Conservation (phyloP, 1,140 invertebrate species). For the Anoplophora glabripennis region DNA sequence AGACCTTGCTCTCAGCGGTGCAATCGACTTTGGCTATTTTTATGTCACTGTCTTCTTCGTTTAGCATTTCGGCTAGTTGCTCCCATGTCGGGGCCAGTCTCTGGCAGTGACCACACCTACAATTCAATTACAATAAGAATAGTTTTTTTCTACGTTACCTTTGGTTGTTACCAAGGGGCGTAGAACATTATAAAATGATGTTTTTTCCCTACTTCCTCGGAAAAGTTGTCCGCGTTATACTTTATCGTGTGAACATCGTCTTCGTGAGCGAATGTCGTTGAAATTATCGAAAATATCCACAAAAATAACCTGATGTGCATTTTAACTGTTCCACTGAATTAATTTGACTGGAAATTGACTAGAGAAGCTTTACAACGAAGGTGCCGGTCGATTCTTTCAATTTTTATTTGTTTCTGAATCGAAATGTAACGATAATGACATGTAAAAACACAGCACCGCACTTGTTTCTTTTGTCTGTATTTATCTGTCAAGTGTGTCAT, state of each 20-base stretch:
- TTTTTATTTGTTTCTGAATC: too few relatives aligned
- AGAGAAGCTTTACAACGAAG: too few relatives aligned
- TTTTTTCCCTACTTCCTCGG: slow-evolving; percentile 57
- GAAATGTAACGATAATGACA: too few relatives aligned
- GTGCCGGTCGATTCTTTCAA: too few relatives aligned
- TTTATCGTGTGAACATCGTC: slow-evolving; percentile 47
- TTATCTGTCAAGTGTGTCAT: too few relatives aligned
- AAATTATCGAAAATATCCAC: too few relatives aligned
- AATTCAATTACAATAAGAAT: slow-evolving; percentile 11
- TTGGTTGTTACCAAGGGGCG: slow-evolving; percentile 65
- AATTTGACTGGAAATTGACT: too few relatives aligned
- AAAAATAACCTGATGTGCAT: too few relatives aligned
- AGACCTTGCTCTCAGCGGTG: slow-evolving; percentile 66
- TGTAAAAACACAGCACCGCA: too few relatives aligned
- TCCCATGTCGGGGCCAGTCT: slow-evolving; percentile 68
- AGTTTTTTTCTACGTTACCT: neutral
- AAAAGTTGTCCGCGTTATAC: slow-evolving; percentile 55
- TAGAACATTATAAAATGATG: slow-evolving; percentile 77
- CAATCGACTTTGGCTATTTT: slow-evolving; percentile 76
- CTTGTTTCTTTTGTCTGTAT: too few relatives aligned
- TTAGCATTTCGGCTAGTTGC: slow-evolving; percentile 67
- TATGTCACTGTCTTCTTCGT: slow-evolving; percentile 59
- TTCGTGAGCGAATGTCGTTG: slow-evolving; percentile 22
- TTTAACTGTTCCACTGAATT: too few relatives aligned
- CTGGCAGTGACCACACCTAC: slow-evolving; percentile 72